Conservation (phyloP, 1,140 invertebrate species). For the Archegozetes longisetosus region DNA sequence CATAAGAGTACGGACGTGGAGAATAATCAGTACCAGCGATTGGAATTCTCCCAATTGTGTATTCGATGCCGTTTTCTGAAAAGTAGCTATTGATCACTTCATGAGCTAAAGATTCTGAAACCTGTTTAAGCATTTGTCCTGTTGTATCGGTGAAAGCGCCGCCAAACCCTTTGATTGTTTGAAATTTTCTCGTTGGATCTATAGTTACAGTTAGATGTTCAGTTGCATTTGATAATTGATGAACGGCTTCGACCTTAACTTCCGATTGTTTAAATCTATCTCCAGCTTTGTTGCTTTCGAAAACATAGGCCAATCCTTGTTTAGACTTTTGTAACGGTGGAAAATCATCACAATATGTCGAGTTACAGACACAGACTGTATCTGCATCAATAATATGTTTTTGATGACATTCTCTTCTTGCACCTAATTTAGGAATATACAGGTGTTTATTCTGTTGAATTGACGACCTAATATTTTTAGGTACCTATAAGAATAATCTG, state of each 20-base stretch:
- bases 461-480: no score
- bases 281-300: slow-evolving; percentile 37
- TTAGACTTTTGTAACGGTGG: slow-evolving; percentile 25
- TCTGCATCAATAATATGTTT: no score
- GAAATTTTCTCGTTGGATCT: slow-evolving; percentile 22
- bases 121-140: slow-evolving; percentile 48
- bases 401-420: no score
- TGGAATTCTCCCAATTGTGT: slow-evolving; percentile 54
- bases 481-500: no score
- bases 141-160: slow-evolving; percentile 72
- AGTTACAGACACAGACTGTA: slow-evolving; percentile 78
- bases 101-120: slow-evolving; percentile 38
- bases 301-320: slow-evolving; percentile 29
- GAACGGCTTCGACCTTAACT: no score
- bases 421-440: no score
- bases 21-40: slow-evolving; percentile 73
- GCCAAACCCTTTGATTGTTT: slow-evolving; percentile 53
- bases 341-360: slow-evolving; percentile 62
- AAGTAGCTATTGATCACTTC: slow-evolving; percentile 23
- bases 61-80: slow-evolving; percentile 37
- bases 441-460: no score
- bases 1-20: slow-evolving; percentile 33
- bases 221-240: slow-evolving; percentile 7
- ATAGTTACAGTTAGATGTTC: slow-evolving; percentile 15
- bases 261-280: no score